Evolutionary conservation across 1,140 invertebrate species (phyloP).

Genomic region (Penaeus japonicus): DNA sequence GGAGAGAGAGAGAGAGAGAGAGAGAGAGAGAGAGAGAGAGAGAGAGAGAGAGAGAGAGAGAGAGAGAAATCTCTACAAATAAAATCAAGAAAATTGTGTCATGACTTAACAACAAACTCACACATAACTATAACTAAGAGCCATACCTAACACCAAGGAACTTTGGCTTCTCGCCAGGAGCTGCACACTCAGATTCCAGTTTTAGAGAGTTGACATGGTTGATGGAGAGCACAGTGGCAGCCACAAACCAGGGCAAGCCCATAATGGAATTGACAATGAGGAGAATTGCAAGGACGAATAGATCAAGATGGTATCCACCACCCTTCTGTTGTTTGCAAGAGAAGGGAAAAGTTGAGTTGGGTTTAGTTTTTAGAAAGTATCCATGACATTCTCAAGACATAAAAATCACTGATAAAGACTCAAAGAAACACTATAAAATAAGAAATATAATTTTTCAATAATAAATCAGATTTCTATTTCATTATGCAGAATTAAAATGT

Average conservation of each 20-base stretch:
- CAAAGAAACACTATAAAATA: not conserved
- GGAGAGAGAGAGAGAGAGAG: too few relatives aligned
- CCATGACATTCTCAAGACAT: not conserved
- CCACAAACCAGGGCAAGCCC: conserved; percentile 77
- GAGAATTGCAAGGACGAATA: conserved; percentile 88
- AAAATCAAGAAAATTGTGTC: too few relatives aligned
- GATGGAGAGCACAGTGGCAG: conserved; percentile 98
- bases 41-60: too few relatives aligned
- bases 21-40: too few relatives aligned
- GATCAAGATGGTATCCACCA: conserved; percentile 96
- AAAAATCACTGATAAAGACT: not conserved
- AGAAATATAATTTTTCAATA: not conserved
- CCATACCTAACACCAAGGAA: conserved; percentile 87
- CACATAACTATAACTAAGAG: conserved; percentile 3
- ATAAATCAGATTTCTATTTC: conserved; percentile 2
- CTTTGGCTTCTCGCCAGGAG: conserved; percentile 97
- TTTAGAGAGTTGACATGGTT: conserved; percentile 98
- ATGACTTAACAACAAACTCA: not conserved
- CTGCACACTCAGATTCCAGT: conserved; percentile 93
- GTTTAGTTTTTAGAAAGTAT: not conserved
- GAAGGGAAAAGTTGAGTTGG: not conserved
- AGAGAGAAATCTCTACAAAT: too few relatives aligned
- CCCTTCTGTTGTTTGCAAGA: conserved; percentile 77
- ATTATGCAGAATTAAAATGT: not conserved
- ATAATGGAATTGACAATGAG: conserved; percentile 92